phyloP scores from a whole-genome alignment of 2,113 vertebrate species.

The Gasterosteus nipponicus region DNA sequence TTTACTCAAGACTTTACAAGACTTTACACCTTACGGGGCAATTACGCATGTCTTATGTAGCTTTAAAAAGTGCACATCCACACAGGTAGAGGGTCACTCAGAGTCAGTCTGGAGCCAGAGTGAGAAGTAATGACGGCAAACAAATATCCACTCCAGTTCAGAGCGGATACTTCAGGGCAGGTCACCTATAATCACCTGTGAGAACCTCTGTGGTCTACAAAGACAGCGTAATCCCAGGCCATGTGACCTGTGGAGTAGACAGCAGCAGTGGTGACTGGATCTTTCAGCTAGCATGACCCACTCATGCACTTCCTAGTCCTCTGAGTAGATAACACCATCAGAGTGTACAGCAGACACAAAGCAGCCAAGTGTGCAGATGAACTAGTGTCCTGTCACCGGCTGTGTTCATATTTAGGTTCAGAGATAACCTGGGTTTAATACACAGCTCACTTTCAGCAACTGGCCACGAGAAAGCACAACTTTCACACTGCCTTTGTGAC shows the following conservation, averaged over 20 bases:
- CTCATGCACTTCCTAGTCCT: slow-evolving; percentile 22
- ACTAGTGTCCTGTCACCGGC: neutral
- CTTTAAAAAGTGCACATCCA: slow-evolving; percentile 59
- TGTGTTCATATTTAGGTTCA: slow-evolving; percentile 5
- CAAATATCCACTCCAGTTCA: slow-evolving; percentile 68
- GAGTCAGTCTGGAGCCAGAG: slow-evolving; percentile 41
- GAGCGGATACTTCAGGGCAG: slow-evolving; percentile 60
- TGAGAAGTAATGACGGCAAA: slow-evolving; percentile 63
- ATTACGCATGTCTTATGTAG: slow-evolving; percentile 50
- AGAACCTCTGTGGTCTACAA: slow-evolving; percentile 75
- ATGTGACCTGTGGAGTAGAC: slow-evolving; percentile 81
- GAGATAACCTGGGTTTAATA: slow-evolving; percentile 1
- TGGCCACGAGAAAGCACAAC: neutral
- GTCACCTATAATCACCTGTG: slow-evolving; percentile 81
- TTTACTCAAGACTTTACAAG: slow-evolving; percentile 42
- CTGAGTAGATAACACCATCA: slow-evolving; percentile 24
- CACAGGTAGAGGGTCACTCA: slow-evolving; percentile 48
- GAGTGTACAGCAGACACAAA: slow-evolving; percentile 14
- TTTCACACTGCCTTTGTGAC: neutral
- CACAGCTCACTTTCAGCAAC: neutral
- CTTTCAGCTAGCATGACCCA: slow-evolving; percentile 48
- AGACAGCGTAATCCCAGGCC: slow-evolving; percentile 72
- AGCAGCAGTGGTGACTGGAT: slow-evolving; percentile 74
- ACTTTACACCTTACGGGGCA: slow-evolving; percentile 13
- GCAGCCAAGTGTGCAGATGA: neutral